These are phyloP conservation scores for Nibea albiflora DNA, from an alignment of 2,113 vertebrate genomes.

Conservation along the genomic window DNA sequence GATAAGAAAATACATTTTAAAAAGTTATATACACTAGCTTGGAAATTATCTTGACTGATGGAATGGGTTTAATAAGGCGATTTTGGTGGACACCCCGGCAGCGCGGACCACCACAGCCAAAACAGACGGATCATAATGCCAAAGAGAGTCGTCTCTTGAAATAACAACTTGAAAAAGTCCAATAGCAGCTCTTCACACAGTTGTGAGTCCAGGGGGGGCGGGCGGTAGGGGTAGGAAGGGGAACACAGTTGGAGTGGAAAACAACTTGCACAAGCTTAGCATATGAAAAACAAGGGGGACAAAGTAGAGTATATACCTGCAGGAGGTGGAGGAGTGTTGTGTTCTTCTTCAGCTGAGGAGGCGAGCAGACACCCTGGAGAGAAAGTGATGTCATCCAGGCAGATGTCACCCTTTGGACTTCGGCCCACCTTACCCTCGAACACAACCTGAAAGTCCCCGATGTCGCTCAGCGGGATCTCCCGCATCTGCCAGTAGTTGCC, in stretches of 20 bases:
- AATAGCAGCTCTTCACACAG: neutral
- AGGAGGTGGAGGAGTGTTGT: conserved; percentile 55
- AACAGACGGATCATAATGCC: neutral
- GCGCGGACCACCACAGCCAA: too few species aligned
- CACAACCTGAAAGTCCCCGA: conserved; percentile 86
- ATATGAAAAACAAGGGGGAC: neutral
- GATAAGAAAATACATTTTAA: too few species aligned
- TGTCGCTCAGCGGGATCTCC: conserved; percentile 77
- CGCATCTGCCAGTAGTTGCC: conserved; percentile 91
- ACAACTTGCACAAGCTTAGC: neutral
- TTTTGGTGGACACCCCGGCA: too few species aligned
- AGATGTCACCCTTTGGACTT: conserved; percentile 84
- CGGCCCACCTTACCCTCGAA: conserved; percentile 88
- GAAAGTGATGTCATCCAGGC: conserved; percentile 91
- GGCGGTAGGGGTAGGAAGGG: too few species aligned
- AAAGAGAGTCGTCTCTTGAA: neutral
- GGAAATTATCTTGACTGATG: too few species aligned
- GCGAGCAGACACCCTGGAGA: conserved; percentile 85
- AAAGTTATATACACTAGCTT: too few species aligned
- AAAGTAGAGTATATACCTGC: conserved; percentile 57
- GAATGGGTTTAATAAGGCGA: too few species aligned
- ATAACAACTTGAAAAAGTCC: neutral
- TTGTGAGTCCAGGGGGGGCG: neutral
- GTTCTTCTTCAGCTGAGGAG: conserved; percentile 26
- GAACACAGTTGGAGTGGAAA: neutral